Conservation (phyloP, 2,797 vertebrate species). For the Hoplostethus atlanticus region DNA sequence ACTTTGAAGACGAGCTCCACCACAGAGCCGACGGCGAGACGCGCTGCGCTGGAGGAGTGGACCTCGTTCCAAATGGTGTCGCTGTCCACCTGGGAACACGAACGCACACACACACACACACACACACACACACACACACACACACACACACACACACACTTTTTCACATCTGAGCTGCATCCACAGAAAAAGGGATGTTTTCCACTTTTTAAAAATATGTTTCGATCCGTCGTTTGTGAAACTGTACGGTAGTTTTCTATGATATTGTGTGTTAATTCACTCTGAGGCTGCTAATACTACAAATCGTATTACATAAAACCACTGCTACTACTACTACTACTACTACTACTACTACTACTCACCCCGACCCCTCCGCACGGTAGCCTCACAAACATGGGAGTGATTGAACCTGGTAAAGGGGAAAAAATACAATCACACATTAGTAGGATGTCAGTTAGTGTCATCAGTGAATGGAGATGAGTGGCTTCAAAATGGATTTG, state of each 20-base stretch:
- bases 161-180: background rate
- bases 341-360: slow-evolving; percentile 58
- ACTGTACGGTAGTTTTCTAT: no score
- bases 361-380: slow-evolving; percentile 96
- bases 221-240: no score
- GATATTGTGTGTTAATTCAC: no score
- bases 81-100: slow-evolving; percentile 90
- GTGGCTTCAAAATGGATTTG: background rate
- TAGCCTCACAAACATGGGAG: slow-evolving; percentile 92
- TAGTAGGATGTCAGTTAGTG: no score
- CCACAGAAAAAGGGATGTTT: background rate
- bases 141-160: background rate
- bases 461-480: background rate
- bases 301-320: no score
- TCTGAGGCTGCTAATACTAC: no score
- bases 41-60: slow-evolving; percentile 94
- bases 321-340: no score
- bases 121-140: slow-evolving; percentile 31
- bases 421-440: background rate
- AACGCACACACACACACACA: slow-evolving; percentile 6
- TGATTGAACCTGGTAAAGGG: slow-evolving; percentile 87
- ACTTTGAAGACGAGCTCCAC: slow-evolving; percentile 98
- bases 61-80: slow-evolving; percentile 99
- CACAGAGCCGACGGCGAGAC: slow-evolving; percentile 95
- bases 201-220: no score